Conservation (phyloP, 1,140 invertebrate genomes). For the Conopomorpha cramerella region DNA sequence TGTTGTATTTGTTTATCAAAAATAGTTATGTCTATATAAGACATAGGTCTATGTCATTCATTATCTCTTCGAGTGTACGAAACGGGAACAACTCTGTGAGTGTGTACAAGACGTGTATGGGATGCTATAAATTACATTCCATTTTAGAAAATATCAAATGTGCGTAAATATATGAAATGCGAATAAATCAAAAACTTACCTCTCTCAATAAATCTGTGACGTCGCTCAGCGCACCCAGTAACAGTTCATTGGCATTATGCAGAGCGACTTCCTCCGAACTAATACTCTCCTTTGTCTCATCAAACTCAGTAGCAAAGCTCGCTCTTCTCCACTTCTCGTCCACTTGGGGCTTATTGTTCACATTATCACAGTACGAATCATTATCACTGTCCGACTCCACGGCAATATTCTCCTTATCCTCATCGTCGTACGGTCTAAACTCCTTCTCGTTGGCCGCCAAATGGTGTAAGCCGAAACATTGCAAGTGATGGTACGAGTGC, state of each 20-base stretch:
- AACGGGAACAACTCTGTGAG: too few species aligned
- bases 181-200: slow-evolving; percentile 14
- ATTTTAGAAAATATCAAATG: too few species aligned
- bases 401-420: slow-evolving; percentile 61
- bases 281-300: slow-evolving; percentile 23
- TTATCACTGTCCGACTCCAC: slow-evolving; percentile 45
- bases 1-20: too few species aligned
- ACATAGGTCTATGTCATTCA: too few species aligned
- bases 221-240: slow-evolving; percentile 33
- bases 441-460: slow-evolving; percentile 12
- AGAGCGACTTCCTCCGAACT: slow-evolving; percentile 16
- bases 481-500: slow-evolving; percentile 56
- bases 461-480: slow-evolving; percentile 53
- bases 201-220: slow-evolving; percentile 32
- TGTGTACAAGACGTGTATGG: too few species aligned
- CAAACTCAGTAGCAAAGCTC: slow-evolving; percentile 24
- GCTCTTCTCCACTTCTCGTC: slow-evolving; percentile 29
- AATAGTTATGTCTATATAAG: too few species aligned
- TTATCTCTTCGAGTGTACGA: too few species aligned
- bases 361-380: slow-evolving; percentile 25
- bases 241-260: slow-evolving; percentile 22
- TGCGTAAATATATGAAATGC: too few species aligned
- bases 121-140: too few species aligned
- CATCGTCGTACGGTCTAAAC: slow-evolving; percentile 31
- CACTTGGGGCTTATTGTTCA: slow-evolving; percentile 7